Evolutionary conservation across 2,113 vertebrate species (phyloP), one percentile per base, ranked within the genome.

Genomic region (Lethenteron reissneri): DNA sequence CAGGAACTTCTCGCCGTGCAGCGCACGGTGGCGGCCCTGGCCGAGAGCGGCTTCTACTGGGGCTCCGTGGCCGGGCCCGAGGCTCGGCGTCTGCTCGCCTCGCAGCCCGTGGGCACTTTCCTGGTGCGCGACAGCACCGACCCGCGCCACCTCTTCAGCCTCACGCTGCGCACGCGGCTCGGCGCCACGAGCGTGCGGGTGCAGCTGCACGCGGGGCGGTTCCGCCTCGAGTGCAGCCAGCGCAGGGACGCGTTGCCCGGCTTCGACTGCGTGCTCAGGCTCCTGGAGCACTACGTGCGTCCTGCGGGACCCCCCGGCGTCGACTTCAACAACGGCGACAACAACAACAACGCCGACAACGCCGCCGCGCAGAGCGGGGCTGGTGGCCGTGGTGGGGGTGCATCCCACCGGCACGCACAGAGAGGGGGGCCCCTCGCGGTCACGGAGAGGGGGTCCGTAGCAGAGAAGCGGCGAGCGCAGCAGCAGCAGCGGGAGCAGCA

Each of bases 11-110:
- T 91, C 83, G 83, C 97, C 12, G 86, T 97, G 74, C 78, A 92
- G 73, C 77, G 81, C 70, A 83, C 91, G 0, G 79, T 90, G 60
- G 82, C 83, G 74, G 92, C 89, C 76, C 85, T 99, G 70, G 83
- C 91, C 78, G 87, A 97, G 78, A 90, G 94, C 56, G 91, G 90
- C 77, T 96, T 99, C 83, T 99, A 96, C 82, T 97, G 90, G 92
- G 87, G 86, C 75, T 76, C 92, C 2, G 87, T 96, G 78, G 91
- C 81, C 0, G 94, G 94, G 2, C 89, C 87, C 19, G 85, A 99
- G 71, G 92, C 94, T 74, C 90, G 94, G 75, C 76, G 82, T 76
- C 80, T 94, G 79, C 83, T 99, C 72, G 84, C 82, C 15, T 4
- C 80, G 0, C 87, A 99, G 77, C 78, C 84, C 0, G 82, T 79